Percentiles rank a stretch among this genome's conserved stretches.
These are phyloP conservation scores for Fulica atra DNA, from an alignment of 2,113 vertebrate species.

Conservation along the genomic window DNA sequence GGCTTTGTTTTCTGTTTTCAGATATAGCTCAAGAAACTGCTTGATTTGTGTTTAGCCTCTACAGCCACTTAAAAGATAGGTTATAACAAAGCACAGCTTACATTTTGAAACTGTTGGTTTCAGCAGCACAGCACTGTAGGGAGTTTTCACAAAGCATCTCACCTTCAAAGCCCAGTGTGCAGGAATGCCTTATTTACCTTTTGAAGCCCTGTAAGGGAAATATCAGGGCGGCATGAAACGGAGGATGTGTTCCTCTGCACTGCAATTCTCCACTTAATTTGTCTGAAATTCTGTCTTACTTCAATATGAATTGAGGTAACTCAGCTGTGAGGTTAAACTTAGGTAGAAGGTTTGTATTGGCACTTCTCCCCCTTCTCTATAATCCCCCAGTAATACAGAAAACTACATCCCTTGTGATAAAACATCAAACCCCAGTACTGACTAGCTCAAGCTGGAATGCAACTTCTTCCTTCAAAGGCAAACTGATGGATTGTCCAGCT, in stretches of 20 bases:
- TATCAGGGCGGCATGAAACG: background rate
- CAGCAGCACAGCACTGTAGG: slow-evolving; percentile 9
- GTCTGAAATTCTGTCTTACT: background rate
- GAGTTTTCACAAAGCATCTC: slow-evolving; percentile 30
- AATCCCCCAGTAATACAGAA: background rate
- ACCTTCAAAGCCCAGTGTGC: slow-evolving; percentile 11
- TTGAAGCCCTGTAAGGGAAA: background rate
- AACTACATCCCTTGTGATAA: background rate
- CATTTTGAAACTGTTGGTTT: background rate
- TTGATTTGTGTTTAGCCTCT: slow-evolving; percentile 11
- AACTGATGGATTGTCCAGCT: background rate
- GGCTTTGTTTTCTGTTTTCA: background rate
- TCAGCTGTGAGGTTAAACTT: slow-evolving; percentile 16
- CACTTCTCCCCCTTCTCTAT: background rate
- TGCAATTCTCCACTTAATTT: background rate
- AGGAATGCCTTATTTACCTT: background rate
- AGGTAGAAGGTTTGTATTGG: background rate
- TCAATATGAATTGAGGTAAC: background rate
- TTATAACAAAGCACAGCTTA: background rate
- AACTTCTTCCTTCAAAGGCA: background rate
- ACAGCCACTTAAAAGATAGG: background rate
- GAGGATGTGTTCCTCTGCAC: background rate
- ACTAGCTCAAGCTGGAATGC: background rate
- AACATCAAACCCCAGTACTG: background rate
- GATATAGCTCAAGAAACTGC: background rate